A percentile compares a stretch with the other conserved stretches of the same genome.
phyloP scores from a whole-genome alignment of 1,140 invertebrate species.

The Plectrocnemia conspersa region DNA sequence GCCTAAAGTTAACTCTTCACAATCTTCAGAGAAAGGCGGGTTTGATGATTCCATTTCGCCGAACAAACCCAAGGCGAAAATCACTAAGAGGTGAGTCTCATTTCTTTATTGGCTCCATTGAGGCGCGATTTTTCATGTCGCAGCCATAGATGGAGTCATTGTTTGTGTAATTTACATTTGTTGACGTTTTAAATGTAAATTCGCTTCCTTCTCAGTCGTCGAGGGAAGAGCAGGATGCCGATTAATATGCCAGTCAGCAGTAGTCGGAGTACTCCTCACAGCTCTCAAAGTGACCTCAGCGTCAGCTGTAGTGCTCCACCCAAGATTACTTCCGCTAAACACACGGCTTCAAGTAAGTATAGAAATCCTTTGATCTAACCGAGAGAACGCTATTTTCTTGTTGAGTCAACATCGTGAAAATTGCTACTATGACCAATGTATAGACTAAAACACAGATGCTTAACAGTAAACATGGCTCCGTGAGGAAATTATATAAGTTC shows the following conservation, averaged over 20 bases:
- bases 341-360: slow-evolving; percentile 38
- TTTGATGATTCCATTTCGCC: slow-evolving; percentile 30
- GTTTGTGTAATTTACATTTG: too few relatives aligned
- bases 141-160: too few relatives aligned
- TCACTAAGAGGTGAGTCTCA: slow-evolving; percentile 43
- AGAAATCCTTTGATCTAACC: background rate
- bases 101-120: background rate
- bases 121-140: too few relatives aligned
- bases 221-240: slow-evolving; percentile 48
- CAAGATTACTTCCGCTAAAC: slow-evolving; percentile 39
- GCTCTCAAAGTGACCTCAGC: slow-evolving; percentile 50
- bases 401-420: too few relatives aligned
- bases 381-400: too few relatives aligned
- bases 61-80: slow-evolving; percentile 43
- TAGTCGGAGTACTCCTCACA: slow-evolving; percentile 50
- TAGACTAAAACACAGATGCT: too few relatives aligned
- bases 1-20: slow-evolving; percentile 61
- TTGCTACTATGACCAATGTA: too few relatives aligned
- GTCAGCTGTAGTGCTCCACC: slow-evolving; percentile 38
- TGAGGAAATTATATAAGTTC: too few relatives aligned
- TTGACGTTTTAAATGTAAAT: too few relatives aligned
- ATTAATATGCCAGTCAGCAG: slow-evolving; percentile 45
- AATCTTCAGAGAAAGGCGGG: slow-evolving; percentile 29
- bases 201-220: slow-evolving; percentile 43
- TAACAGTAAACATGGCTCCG: too few relatives aligned